Conservation (phyloP, 2,113 vertebrate genomes). For the Siniperca knerii region DNA sequence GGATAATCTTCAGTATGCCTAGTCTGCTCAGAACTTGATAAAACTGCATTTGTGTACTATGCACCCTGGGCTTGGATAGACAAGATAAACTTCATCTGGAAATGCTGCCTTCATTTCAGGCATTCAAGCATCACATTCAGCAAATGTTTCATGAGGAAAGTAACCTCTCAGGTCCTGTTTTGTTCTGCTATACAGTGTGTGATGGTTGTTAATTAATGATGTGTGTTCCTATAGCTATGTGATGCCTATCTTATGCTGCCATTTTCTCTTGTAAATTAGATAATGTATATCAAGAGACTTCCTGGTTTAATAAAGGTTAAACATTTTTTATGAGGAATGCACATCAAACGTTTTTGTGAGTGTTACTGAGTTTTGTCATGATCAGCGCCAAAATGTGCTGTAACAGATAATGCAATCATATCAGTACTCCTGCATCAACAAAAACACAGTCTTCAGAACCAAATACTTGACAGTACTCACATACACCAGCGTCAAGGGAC, state of each 20-base stretch:
- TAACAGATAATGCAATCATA: background rate
- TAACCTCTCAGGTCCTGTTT: background rate
- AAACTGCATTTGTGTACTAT: background rate
- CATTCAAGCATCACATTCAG: background rate
- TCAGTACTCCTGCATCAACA: constrained; percentile 11
- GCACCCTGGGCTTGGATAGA: background rate
- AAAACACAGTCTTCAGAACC: background rate
- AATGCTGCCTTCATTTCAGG: background rate
- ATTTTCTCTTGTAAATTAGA: background rate
- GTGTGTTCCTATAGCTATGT: background rate
- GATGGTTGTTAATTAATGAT: background rate
- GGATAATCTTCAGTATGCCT: background rate
- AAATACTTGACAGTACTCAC: constrained; percentile 83
- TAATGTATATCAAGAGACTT: background rate
- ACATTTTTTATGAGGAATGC: background rate
- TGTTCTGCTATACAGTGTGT: background rate
- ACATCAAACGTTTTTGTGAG: background rate
- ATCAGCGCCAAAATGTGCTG: background rate
- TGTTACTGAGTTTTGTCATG: background rate
- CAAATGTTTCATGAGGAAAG: background rate
- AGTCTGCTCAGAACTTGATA: background rate
- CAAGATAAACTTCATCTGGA: background rate
- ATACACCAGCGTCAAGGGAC: constrained; percentile 88
- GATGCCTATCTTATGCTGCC: background rate
- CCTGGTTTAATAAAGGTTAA: background rate